Evolutionary conservation across 2,113 vertebrate genomes (phyloP), one percentile per base, ranked within the genome.

Genomic region (Aegotheles bennettii): DNA sequence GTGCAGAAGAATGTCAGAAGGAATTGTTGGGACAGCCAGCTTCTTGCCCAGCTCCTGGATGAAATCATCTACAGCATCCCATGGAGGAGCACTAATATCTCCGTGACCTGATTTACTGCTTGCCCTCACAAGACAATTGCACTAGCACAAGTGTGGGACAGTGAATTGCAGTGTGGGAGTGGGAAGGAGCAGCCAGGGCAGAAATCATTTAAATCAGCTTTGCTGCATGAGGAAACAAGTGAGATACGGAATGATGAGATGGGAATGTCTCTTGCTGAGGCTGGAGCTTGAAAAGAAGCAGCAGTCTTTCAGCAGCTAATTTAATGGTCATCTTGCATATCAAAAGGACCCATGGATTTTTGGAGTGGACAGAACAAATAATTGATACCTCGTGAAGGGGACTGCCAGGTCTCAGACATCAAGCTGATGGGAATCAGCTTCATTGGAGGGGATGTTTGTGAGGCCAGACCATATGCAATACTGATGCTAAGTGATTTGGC

Each of bases 381-480:
- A 95, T 29, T 69, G 78, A 85, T 82, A 86, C 70, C 74, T 85
- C 11, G 3, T 19, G 59, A 85, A 90, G 91, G 74, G 38, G 70
- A 87, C 89, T 80, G 70, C 43, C 43, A 17, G 7, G 51, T 77
- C 92, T 92, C 68, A 59, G 71, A 71, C 12, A 2, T 86, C 86
- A 77, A 83, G 16, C 36, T 93, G 93, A 84, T 56, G 84, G 65
- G 91, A 94, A 94, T 96, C 94, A 94, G 43, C 38, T 40, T 94
- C 69, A 82, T 82, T 84, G 94, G 69, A 95, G 43, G 68, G 16
- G 87, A 82, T 51, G 45, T 87, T 68, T 95, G 61, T 51, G 65
- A 88, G 45, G 75, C 63, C 76, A 65, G 54, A 63, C 36, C 54
- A 42, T 2, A 70, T 23, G 29, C 40, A 53, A 7, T 43, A 38